Percentiles rank a stretch among this genome's conserved stretches.
phyloP scores from a whole-genome alignment of 2,113 vertebrate genomes.

The Lophochroa leadbeateri region DNA sequence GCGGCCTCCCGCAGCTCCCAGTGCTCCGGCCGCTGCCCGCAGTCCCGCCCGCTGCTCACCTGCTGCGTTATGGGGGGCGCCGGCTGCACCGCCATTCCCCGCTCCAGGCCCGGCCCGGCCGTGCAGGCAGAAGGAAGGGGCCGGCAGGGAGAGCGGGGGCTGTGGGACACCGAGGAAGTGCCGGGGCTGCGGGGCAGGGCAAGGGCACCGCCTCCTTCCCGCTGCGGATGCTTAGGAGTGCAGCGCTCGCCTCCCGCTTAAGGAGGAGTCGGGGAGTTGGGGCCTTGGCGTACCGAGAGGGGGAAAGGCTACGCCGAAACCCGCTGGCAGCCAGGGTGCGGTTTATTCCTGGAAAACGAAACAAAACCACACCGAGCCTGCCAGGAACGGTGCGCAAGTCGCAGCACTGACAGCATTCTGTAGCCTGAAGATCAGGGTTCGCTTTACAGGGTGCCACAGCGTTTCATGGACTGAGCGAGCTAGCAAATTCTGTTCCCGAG shows the following conservation, averaged over 20 bases:
- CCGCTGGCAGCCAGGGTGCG: fast-evolving
- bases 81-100: constrained; percentile 36
- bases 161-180: not conserved
- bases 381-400: fast-evolving
- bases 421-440: not conserved
- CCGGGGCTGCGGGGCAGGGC: not conserved
- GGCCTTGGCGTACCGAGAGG: not conserved
- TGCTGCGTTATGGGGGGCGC: constrained; percentile 78
- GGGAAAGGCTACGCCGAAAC: too few species aligned
- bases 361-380: too few species aligned
- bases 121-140: not conserved
- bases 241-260: too few species aligned
- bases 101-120: not conserved
- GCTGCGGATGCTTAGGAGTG: not conserved
- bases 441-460: not conserved
- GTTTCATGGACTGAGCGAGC: fast-evolving
- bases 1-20: constrained; percentile 55
- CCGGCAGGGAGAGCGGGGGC: not conserved
- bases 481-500: fast-evolving
- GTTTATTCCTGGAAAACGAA: fast-evolving
- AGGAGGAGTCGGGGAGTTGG: fast-evolving
- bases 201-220: fast-evolving
- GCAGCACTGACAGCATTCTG: fast-evolving
- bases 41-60: constrained; percentile 32
- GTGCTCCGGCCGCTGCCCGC: not conserved